phyloP scores from a whole-genome alignment of 2,888 invertebrate species.

The Choreutis nemorana region DNA sequence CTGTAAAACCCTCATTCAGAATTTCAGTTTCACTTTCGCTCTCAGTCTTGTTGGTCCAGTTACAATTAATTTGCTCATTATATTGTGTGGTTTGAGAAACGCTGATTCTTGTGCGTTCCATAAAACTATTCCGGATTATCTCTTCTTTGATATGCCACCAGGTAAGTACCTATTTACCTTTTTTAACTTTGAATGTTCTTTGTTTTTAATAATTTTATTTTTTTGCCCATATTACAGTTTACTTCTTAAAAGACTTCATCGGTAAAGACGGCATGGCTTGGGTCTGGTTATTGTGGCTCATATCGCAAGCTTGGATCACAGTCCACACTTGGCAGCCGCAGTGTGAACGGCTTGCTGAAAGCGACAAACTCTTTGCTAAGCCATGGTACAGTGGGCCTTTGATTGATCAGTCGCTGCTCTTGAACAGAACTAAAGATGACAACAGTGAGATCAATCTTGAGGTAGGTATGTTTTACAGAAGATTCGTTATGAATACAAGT shows the following conservation, averaged over 20 bases:
- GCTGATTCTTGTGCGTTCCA: conserved; percentile 73
- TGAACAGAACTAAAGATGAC: conserved; percentile 82
- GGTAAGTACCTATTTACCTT: conserved; percentile 22
- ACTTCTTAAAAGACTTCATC: conserved; percentile 62
- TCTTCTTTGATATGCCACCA: conserved; percentile 86
- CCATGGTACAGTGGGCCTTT: conserved; percentile 86
- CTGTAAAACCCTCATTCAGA: conserved; percentile 89
- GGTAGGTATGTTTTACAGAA: conserved; percentile 23
- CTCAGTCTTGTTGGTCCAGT: conserved; percentile 79
- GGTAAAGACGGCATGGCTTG: conserved; percentile 72
- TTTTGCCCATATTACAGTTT: conserved; percentile 24
- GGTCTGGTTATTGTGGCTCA: conserved; percentile 82
- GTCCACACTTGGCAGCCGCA: conserved; percentile 86
- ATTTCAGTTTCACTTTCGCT: conserved; percentile 86
- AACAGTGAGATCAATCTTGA: conserved; percentile 50
- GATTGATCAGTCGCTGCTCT: conserved; percentile 83
- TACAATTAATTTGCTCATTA: conserved; percentile 73
- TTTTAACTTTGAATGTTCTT: conserved; percentile 2
- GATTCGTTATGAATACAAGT: not conserved
- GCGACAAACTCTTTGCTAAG: conserved; percentile 83
- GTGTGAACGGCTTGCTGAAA: conserved; percentile 82
- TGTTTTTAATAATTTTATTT: not conserved
- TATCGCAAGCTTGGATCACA: conserved; percentile 88
- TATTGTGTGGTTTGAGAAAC: conserved; percentile 71
- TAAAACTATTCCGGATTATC: conserved; percentile 76